Conservation (phyloP, 2,888 invertebrate genomes). For the Acronicta alni region DNA sequence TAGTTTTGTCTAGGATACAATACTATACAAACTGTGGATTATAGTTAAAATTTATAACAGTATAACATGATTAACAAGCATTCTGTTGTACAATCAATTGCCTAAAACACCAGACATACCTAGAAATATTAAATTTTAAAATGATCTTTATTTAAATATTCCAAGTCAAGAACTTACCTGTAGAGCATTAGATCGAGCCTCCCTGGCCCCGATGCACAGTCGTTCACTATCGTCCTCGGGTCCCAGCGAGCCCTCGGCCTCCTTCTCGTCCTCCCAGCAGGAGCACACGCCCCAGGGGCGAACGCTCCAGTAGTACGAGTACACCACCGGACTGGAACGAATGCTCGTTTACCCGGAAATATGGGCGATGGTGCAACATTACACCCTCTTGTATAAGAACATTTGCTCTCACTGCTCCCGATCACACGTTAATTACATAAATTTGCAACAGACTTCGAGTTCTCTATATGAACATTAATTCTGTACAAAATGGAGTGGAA, state of each 20-base stretch:
- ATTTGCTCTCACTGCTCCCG: background rate
- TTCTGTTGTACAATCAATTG: too few species aligned
- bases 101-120: too few species aligned
- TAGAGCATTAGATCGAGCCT: conserved; percentile 28
- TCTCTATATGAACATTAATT: conserved; percentile 12
- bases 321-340: conserved; percentile 68
- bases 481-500: background rate
- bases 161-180: conserved; percentile 18
- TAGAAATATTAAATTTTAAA: too few species aligned
- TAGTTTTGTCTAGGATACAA: too few species aligned
- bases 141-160: background rate
- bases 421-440: background rate
- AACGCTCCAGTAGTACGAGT: conserved; percentile 76
- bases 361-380: background rate
- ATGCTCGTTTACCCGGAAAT: background rate
- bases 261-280: conserved; percentile 59
- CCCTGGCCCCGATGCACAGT: conserved; percentile 61
- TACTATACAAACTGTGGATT: too few species aligned
- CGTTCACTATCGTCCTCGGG: conserved; percentile 31
- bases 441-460: conserved; percentile 1
- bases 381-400: conserved; percentile 2
- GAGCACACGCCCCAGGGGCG: conserved; percentile 74
- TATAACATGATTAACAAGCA: too few species aligned
- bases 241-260: background rate
- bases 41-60: too few species aligned